Percentiles rank a stretch among this genome's conserved stretches.
These are phyloP conservation scores for Taphrorychus bicolor DNA, from an alignment of 2,888 invertebrate genomes.

Conservation along the genomic window DNA sequence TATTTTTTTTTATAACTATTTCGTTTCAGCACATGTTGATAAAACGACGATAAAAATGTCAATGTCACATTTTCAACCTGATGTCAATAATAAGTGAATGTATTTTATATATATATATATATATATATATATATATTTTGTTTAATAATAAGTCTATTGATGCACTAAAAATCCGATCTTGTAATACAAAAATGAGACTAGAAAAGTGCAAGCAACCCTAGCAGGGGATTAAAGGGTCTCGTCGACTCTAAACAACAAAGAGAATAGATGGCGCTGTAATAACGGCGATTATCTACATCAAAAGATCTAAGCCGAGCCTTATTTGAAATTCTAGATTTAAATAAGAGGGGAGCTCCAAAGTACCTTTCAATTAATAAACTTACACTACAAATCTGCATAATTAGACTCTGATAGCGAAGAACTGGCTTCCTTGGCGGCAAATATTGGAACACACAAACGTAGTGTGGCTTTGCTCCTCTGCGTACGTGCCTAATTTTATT, in stretches of 20 bases:
- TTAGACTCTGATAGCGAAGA: neutral
- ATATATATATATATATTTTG: too few relatives aligned
- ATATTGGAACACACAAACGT: neutral
- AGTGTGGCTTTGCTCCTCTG: neutral
- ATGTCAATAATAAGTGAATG: too few relatives aligned
- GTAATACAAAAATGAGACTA: neutral
- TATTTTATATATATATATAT: too few relatives aligned
- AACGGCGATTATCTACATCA: neutral
- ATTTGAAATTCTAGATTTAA: conserved; percentile 2
- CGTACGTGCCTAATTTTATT: conserved; percentile 23
- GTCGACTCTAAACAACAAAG: neutral
- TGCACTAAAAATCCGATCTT: too few relatives aligned
- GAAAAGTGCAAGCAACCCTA: neutral
- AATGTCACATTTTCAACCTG: too few relatives aligned
- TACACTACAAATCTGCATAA: neutral
- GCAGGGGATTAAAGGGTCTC: neutral
- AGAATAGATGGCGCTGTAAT: conserved; percentile 1
- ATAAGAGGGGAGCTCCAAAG: neutral
- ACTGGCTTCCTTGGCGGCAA: neutral
- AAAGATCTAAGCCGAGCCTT: conserved; percentile 4
- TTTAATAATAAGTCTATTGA: too few relatives aligned
- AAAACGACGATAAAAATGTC: too few relatives aligned
- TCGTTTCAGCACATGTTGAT: too few relatives aligned
- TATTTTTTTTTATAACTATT: too few relatives aligned
- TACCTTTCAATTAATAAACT: neutral